phyloP scores from a whole-genome alignment of 2,888 invertebrate species.

The Pedicia rivosa region DNA sequence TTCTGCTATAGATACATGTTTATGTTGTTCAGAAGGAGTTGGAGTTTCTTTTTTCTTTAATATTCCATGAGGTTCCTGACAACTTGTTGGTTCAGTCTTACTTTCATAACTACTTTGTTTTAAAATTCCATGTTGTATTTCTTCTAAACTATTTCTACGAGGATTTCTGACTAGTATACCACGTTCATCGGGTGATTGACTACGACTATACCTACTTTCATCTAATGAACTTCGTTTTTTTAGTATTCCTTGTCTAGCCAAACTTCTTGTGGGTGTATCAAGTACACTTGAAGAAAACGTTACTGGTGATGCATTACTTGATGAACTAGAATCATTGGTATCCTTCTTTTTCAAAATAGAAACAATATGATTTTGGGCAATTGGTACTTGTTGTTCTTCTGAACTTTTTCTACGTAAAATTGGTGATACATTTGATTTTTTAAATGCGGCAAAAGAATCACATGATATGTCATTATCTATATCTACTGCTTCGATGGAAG shows the following conservation, averaged over 20 bases:
- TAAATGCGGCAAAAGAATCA: conserved; percentile 23
- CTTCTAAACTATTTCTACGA: conserved; percentile 29
- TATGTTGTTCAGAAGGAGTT: conserved; percentile 28
- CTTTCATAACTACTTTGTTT: conserved; percentile 62
- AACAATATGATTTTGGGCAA: conserved; percentile 35
- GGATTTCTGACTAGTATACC: conserved; percentile 28
- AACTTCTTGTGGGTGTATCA: conserved; percentile 42
- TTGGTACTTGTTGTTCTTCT: conserved; percentile 19
- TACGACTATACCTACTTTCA: conserved; percentile 36
- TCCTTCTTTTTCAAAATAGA: conserved; percentile 57
- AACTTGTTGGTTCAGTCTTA: conserved; percentile 45
- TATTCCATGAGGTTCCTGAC: conserved; percentile 57
- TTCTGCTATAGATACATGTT: conserved; percentile 31
- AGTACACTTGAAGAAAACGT: conserved; percentile 66
- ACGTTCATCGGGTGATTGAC: conserved; percentile 30
- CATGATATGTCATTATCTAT: conserved; percentile 13
- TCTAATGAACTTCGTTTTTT: conserved; percentile 73
- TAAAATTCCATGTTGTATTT: conserved; percentile 49
- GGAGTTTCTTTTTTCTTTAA: conserved; percentile 40
- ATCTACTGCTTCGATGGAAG: neutral
- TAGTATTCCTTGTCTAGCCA: conserved; percentile 59
- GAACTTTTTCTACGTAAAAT: conserved; percentile 1
- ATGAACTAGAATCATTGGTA: conserved; percentile 31
- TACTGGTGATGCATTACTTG: conserved; percentile 49
- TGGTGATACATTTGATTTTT: conserved; percentile 30